Evolutionary conservation across 2,797 vertebrate genomes (phyloP), one percentile per base, ranked within the genome.

Genomic region (Lacerta bilineata): DNA sequence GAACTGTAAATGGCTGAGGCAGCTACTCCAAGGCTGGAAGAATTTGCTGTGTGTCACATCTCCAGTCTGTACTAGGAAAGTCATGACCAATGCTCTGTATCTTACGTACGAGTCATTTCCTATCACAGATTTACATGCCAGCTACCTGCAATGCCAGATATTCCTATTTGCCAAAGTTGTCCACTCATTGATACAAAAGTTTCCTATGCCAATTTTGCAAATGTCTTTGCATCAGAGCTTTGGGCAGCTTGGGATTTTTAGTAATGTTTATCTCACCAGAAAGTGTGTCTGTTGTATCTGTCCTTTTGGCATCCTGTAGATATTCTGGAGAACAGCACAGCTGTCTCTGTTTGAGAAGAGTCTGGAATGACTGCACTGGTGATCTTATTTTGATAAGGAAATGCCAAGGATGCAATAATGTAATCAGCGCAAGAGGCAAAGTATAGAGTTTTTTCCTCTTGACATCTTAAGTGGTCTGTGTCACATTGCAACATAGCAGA

Each of bases 341-440:
- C 61, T 83, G 87, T 64, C 29, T 76, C 72, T 83, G 36, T 27
- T 61, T 76, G 72, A 83, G 80, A 88, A 55, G 17, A 20, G 43
- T 27, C 41, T 83, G 55, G 86, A 61, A 72, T 83, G 80, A 77
- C 23, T 88, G 64, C 39, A 20, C n/a, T 39, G 33, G 43, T 77
- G 43, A 83, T 83, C 59, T 69, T 88, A 78, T 88, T 74, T 68
- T 87, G 55, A 59, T 75, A 64, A 74, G 69, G 29, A 76, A 87
- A 43, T 46, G n/a, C 41, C 80, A 76, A 75, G 33, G 23, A 50
- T 76, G 29, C 59, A 66, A 55, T 55, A 55, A 18, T 29, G 80
- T 68, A 82, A 82, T 68, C 39, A 64, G 15, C 7, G 20, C 75
- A 33, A 39, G 50, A 61, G 17, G 83, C 55, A 29, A 27, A 27